Percentiles rank a stretch among this genome's conserved stretches.
These are phyloP conservation scores for Eristalinus aeneus DNA, from an alignment of 2,888 invertebrate genomes.

Conservation along the genomic window DNA sequence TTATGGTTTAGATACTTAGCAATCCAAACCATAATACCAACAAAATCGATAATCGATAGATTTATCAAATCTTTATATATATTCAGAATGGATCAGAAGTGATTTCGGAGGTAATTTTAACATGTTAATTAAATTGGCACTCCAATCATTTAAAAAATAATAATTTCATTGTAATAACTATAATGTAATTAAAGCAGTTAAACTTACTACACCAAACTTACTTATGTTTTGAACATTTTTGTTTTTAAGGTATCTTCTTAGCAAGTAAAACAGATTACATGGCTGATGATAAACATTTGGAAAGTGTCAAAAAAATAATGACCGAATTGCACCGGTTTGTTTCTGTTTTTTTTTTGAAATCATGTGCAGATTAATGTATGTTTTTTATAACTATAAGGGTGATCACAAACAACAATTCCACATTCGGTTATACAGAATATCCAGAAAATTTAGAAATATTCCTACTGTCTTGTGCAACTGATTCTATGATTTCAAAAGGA, in stretches of 20 bases:
- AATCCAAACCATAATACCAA: too few relatives aligned
- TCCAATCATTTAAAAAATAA: too few relatives aligned
- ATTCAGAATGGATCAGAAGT: too few relatives aligned
- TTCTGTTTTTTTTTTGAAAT: neutral
- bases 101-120: too few relatives aligned
- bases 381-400: constrained; percentile 18
- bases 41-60: too few relatives aligned
- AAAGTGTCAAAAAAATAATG: constrained; percentile 53
- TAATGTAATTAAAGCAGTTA: too few relatives aligned
- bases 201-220: too few relatives aligned
- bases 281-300: constrained; percentile 73
- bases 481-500: constrained; percentile 73
- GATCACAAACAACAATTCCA: constrained; percentile 75
- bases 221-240: neutral
- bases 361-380: neutral
- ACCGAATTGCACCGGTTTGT: constrained; percentile 54
- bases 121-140: too few relatives aligned
- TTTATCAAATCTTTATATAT: too few relatives aligned
- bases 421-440: constrained; percentile 76
- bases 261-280: constrained; percentile 85
- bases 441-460: constrained; percentile 74
- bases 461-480: constrained; percentile 76
- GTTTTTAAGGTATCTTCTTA: constrained; percentile 85
- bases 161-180: too few relatives aligned
- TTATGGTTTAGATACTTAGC: too few relatives aligned